Percentiles rank a stretch among this genome's conserved stretches.
Conservation (phyloP, 2,113 vertebrate species). For the Xyliphius kryptos region DNA sequence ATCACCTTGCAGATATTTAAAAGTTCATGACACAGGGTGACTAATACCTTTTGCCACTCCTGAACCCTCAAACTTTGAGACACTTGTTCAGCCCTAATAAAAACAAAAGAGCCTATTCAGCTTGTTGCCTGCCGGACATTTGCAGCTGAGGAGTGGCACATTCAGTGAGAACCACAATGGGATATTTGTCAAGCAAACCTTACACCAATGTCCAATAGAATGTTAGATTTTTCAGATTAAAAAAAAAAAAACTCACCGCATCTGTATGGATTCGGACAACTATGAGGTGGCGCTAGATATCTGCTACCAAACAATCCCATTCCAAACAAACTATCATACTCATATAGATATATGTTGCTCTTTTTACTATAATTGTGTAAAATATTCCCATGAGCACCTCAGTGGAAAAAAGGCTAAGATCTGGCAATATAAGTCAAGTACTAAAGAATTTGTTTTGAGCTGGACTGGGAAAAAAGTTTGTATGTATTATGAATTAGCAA, state of each 20-base stretch:
- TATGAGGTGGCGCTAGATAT: no score
- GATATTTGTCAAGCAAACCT: not conserved
- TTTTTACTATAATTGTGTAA: conserved; percentile 3
- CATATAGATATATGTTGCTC: not conserved
- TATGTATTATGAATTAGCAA: not conserved
- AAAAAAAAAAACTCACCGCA: no score
- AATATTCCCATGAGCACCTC: conserved; percentile 41
- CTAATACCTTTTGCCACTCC: conserved; percentile 52
- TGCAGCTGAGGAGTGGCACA: conserved; percentile 42
- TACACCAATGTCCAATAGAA: no score
- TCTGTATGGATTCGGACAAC: no score
- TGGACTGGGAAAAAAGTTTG: not conserved
- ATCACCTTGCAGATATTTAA: conserved; percentile 63
- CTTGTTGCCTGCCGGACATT: conserved; percentile 53
- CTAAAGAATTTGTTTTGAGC: not conserved
- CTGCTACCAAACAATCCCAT: no score
- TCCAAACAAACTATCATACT: not conserved
- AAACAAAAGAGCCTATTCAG: conserved; percentile 60
- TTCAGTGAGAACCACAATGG: not conserved
- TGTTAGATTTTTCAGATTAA: no score
- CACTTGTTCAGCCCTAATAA: conserved; percentile 56
- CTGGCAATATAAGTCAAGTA: not conserved
- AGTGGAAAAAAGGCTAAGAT: conserved; percentile 38
- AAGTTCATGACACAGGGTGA: conserved; percentile 56
- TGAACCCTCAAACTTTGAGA: conserved; percentile 53